phyloP scores from a whole-genome alignment of 2,797 vertebrate species.

The Anabas testudineus region DNA sequence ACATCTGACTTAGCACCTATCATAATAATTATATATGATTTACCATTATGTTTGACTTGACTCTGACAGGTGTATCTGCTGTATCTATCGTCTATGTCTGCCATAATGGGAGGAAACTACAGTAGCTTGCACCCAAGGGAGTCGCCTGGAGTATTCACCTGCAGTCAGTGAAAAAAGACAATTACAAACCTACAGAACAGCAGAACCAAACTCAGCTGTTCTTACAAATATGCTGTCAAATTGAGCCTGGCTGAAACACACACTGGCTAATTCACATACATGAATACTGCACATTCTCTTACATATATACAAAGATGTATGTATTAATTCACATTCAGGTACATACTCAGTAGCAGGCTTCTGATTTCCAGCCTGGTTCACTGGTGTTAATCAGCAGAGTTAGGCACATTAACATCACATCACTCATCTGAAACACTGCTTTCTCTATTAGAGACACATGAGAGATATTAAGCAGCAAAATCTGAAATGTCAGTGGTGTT shows the following conservation, averaged over 20 bases:
- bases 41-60: conserved; percentile 34
- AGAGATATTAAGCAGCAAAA: conserved; percentile 34
- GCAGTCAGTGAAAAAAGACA: conserved; percentile 39
- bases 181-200: conserved; percentile 39
- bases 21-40: conserved; percentile 30
- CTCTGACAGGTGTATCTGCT: conserved; percentile 46
- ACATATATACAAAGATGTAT: not conserved
- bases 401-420: conserved; percentile 32
- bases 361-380: conserved; percentile 19
- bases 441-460: conserved; percentile 32
- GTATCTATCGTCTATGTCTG: conserved; percentile 34
- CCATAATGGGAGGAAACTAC: conserved; percentile 27
- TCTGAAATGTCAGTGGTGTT: conserved; percentile 34
- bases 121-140: conserved; percentile 31
- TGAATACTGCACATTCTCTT: not conserved
- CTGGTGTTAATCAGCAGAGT: conserved; percentile 25
- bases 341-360: conserved; percentile 9
- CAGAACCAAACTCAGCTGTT: conserved; percentile 42
- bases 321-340: not conserved
- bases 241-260: conserved; percentile 15
- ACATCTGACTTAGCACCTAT: conserved; percentile 15
- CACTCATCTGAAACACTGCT: conserved; percentile 34
- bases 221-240: conserved; percentile 55
- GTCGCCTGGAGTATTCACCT: conserved; percentile 39
- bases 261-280: not conserved